Base-by-base conservation (phyloP, 2,797 vertebrate species). In the Poeciliopsis paucimaculata region DNA sequence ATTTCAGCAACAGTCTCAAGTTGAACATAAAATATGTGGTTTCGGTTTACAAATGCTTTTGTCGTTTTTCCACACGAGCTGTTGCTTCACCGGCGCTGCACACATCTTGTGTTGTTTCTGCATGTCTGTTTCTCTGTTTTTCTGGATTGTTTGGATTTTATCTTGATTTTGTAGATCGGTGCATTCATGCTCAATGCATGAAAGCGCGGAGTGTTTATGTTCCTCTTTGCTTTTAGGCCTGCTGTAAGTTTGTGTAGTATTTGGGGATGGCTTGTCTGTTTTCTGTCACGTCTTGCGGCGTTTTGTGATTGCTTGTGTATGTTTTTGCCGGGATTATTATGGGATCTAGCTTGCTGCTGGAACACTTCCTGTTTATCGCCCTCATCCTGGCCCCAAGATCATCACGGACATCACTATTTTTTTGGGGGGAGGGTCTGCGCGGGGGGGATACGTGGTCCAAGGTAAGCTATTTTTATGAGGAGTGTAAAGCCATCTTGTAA, bases 291-390 rank as follows among this genome's bases (percentile, higher is more conserved):
- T 92, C 92, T 91, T 80, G 86, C 76, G 80, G 86, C 83, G 89
- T 90, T 91, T 92, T 88, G 53, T 77, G 89, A 88, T 88, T 93
- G 88, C 88, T 93, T 92, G 87, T 88, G 74, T 84, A 90, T 87
- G 87, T 93, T 91, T 91, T 85, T 57, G 91, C 88, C 87, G n/a
- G 91, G 92, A 87, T 93, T 91, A 95, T 94, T 95, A 94, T 95
- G 95, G 95, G 95, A 96, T 95, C 92, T 94, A 95, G 95, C 95
- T 95, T 95, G 94, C 94, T 94, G 93, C 90, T 90, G 93, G 91
- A 94, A 90, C 85, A 93, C 94, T 95, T 96, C 95, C 96, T 96
- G 95, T 96, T 96, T 95, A 95, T 95, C 91, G 92, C 93, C 91
- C 92, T 91, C 93, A 94, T 95, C 95, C 95, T 94, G 94, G 93